These are phyloP conservation scores for Sinosuthora webbiana DNA, from an alignment of 2,113 vertebrate genomes.

Conservation along the genomic window DNA sequence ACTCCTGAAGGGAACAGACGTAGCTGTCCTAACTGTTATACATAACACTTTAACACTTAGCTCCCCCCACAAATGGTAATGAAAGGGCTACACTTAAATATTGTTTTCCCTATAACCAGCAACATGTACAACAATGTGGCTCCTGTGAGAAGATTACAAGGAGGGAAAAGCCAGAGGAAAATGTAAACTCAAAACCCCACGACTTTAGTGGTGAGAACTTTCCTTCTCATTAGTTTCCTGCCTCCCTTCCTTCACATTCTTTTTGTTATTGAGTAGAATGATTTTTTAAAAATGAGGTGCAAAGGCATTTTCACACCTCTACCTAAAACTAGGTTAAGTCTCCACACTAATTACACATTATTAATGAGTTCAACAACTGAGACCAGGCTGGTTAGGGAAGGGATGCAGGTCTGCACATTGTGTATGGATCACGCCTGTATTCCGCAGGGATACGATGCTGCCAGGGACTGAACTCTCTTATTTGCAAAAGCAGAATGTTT, in stretches of 20 bases:
- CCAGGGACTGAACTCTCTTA: background rate
- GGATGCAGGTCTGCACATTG: background rate
- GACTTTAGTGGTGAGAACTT: background rate
- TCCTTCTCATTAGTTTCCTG: constrained; percentile 1
- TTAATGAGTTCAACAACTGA: constrained; percentile 19
- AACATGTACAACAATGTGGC: background rate
- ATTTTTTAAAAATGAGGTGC: constrained; percentile 29
- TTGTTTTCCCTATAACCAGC: background rate
- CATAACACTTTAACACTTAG: background rate
- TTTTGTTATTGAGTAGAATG: background rate
- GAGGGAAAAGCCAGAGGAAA: constrained; percentile 43
- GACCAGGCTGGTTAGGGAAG: background rate
- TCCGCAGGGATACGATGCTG: accelerated
- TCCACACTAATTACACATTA: constrained; percentile 49
- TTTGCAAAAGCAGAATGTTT: background rate
- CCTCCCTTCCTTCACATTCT: constrained; percentile 3
- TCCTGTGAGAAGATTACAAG: constrained; percentile 23
- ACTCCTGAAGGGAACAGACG: background rate
- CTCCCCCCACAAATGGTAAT: background rate
- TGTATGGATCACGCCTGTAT: accelerated
- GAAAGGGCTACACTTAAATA: background rate
- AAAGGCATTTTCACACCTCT: constrained; percentile 65
- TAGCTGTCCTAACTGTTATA: background rate
- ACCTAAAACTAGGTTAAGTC: constrained; percentile 9
- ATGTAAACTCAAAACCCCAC: background rate